Base-by-base conservation (phyloP, 2,888 invertebrate genomes). In the Polydrusus cervinus region DNA sequence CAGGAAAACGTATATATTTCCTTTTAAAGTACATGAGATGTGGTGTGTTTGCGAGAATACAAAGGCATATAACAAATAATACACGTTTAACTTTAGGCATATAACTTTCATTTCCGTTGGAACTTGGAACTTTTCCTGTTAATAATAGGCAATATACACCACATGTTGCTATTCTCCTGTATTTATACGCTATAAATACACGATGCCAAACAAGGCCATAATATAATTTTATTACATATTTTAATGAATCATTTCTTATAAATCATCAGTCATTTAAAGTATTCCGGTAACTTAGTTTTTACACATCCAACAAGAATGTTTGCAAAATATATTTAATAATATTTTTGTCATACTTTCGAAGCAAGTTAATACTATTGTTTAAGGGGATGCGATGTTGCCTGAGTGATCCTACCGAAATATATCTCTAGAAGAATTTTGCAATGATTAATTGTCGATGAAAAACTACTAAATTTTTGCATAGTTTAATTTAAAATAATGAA, bases 1-100 rank as follows among this genome's bases (percentile, higher is more conserved):
- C 74, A 72, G 74, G 74, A 74, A 74, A 68, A 74, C 64, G 40
- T n/a, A 65, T 47, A 69, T 74, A 74, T 74, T 74, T 69, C 74
- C 74, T 69, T 74, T 69, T 74, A 74, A 34, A 68, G 68, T 62
- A 30, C 34, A n/a, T 38, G 53, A 67, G 61, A 61, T 61, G 61
- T 38, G 18, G 30, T 62, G 62, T 68, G 55, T n/a, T 34, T 57
- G 47, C 38, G 34, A 60, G 65, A 69, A 69, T 60, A 74, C 74
- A 74, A 74, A 69, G 69, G 64, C 60, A 64, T 57, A 65, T 69
- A 69, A 69, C 69, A 74, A 74, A 74, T 74, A 74, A 69, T 74
- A 62, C 68, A 55, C 55, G 49, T 16, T 69, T 65, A 55, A 49
- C 43, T 71, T 74, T 68, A 34, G 34, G 34, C 7, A 67, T 67